Evolutionary conservation across 2,797 vertebrate species (phyloP).

Genomic region (Bradypodion pumilum): DNA sequence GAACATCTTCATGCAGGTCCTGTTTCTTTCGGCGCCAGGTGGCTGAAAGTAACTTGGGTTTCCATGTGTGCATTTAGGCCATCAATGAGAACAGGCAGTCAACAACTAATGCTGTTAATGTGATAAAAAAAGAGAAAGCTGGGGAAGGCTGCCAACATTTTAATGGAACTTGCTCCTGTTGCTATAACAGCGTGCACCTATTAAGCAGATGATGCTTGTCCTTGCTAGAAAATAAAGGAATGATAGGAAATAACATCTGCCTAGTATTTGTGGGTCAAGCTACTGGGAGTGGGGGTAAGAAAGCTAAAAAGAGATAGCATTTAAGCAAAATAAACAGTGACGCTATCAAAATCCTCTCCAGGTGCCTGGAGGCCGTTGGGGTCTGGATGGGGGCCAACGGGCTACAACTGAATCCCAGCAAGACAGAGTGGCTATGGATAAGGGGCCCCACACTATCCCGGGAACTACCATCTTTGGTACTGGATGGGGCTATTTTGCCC

Average conservation of each 20-base stretch:
- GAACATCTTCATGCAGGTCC: too few species aligned
- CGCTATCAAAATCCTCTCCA: too few species aligned
- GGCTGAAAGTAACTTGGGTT: background rate
- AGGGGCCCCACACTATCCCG: too few species aligned
- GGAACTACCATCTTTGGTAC: too few species aligned
- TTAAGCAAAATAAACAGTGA: background rate
- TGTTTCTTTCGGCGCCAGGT: background rate
- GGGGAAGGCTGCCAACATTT: background rate
- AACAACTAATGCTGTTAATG: background rate
- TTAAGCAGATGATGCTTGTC: background rate
- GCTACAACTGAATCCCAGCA: too few species aligned
- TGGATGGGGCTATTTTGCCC: too few species aligned
- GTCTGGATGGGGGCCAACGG: too few species aligned
- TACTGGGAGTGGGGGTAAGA: background rate
- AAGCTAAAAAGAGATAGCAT: background rate
- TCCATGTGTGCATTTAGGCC: background rate
- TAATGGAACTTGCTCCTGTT: background rate
- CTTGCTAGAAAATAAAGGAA: background rate
- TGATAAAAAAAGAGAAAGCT: background rate
- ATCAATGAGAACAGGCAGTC: constrained; percentile 1
- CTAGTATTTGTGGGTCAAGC: background rate
- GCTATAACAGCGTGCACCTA: background rate
- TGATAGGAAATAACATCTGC: background rate
- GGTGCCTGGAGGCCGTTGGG: too few species aligned
- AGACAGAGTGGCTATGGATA: too few species aligned